These are phyloP conservation scores for Pogoniulus pusillus DNA, from an alignment of 2,797 vertebrate genomes.

Conservation along the genomic window DNA sequence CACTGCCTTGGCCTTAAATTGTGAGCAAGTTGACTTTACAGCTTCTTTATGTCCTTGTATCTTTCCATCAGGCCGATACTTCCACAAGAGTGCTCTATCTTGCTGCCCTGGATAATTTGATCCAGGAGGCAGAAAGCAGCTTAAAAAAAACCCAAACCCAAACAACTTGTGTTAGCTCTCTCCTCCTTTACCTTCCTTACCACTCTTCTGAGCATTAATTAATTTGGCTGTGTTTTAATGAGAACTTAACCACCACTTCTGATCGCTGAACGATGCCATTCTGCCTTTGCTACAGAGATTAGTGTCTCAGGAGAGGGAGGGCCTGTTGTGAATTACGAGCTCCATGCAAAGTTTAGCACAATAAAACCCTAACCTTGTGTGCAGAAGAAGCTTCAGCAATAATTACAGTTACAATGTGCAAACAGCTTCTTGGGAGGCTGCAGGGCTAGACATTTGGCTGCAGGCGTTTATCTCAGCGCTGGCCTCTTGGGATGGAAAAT, in stretches of 20 bases:
- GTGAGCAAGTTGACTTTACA: not conserved
- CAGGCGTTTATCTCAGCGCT: not conserved
- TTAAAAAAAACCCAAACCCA: not conserved
- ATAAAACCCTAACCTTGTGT: not conserved
- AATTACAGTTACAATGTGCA: constrained; percentile 4
- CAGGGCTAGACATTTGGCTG: not conserved
- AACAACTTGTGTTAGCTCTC: not conserved
- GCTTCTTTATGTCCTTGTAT: not conserved
- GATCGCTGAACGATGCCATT: not conserved
- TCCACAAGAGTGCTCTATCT: not conserved
- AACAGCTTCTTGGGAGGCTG: constrained; percentile 42
- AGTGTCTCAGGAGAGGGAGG: not conserved
- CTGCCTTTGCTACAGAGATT: not conserved
- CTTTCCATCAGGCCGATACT: not conserved
- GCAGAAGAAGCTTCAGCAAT: not conserved
- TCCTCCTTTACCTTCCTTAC: not conserved
- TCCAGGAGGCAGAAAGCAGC: not conserved
- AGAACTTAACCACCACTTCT: not conserved
- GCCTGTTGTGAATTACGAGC: not conserved
- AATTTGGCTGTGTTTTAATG: not conserved
- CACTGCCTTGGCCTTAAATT: not conserved
- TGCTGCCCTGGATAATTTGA: not conserved
- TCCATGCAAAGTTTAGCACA: not conserved
- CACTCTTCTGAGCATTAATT: not conserved
- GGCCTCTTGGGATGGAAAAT: not conserved